Evolutionary conservation across 1,140 invertebrate species (phyloP).

Genomic region (Hypsibius dujardini): DNA sequence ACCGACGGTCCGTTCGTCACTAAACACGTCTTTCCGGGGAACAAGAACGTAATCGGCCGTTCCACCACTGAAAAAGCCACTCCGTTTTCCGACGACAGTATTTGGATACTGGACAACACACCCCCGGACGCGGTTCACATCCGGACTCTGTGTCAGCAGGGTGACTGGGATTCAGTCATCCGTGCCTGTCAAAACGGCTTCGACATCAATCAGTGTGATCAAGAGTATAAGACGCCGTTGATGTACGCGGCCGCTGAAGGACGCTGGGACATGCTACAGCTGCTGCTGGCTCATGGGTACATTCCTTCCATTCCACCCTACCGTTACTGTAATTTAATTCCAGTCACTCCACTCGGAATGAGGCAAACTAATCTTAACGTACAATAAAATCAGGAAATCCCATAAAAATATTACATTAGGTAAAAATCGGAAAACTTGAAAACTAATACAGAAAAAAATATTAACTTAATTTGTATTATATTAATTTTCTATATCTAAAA

Average conservation of each 20-base stretch:
- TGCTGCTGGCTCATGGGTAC: conserved; percentile 15
- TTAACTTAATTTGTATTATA: no score
- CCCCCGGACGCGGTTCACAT: not conserved
- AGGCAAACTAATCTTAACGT: no score
- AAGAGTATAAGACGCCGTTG: not conserved
- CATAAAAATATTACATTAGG: no score
- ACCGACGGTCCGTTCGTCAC: not conserved
- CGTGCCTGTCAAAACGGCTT: not conserved
- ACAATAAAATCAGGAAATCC: no score
- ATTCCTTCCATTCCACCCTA: no score
- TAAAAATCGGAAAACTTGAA: no score
- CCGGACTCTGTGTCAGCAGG: not conserved
- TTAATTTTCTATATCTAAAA: no score
- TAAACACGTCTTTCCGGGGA: not conserved
- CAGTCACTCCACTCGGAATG: no score
- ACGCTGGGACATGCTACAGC: conserved; percentile 7
- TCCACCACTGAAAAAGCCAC: not conserved
- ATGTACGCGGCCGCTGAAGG: conserved; percentile 2
- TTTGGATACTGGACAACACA: not conserved
- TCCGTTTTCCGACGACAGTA: not conserved
- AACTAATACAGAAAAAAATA: no score
- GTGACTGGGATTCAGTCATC: not conserved
- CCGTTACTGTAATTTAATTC: no score
- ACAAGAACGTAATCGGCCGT: not conserved
- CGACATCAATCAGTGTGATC: not conserved